Evolutionary conservation across 2,797 vertebrate species (phyloP), one percentile per base, ranked within the genome.

Genomic region (Halcyon badia): DNA sequence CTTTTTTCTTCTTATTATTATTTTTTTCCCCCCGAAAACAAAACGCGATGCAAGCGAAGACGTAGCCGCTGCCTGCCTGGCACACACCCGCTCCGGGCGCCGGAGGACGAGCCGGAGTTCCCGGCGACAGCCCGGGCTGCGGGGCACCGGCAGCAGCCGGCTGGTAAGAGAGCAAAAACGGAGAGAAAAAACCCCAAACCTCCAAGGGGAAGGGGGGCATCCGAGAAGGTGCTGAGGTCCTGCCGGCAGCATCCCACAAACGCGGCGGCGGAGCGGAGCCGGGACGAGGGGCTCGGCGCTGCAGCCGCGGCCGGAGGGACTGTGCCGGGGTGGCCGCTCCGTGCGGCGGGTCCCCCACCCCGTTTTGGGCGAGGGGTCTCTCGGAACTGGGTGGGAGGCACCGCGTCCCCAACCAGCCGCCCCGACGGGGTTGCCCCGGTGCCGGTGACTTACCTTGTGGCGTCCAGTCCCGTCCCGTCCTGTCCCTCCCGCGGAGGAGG

Each of bases 361-460:
- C 54, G 35, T 56, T 46, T 8, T 3, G 8, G 24, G 35, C 35
- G 22, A 56, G n/a, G 48, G 26, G 35, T 68, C 60, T 56, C 60
- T 28, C 48, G 48, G 41, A 57, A 51, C 20, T 24, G 7, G 8
- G 4, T 6, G 14, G 30, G 17, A 21, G 28, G 15, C 46, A 60
- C 30, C 18, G n/a, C 10, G 10, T 4, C 14, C 52, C n/a, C 10
- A 21, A 4, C 33, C 64, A 30, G 49, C 46, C 49, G 49, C 41
- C 56, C 24, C 30, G 20, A 61, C 9, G 46, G 56, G 24, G 26
- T 48, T 14, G 8, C 4, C n/a, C 60, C 44, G 46, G 25, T 58
- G 60, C 46, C 46, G 3, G 58, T 71, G 69, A 8, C 91, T 89
- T 94, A 94, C 95, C 95, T 93, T 84, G 83, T 73, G 42, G 65